Percentiles rank a stretch among this genome's conserved stretches.
Conservation (phyloP, 2,113 vertebrate species). For the Nymphicus hollandicus region DNA sequence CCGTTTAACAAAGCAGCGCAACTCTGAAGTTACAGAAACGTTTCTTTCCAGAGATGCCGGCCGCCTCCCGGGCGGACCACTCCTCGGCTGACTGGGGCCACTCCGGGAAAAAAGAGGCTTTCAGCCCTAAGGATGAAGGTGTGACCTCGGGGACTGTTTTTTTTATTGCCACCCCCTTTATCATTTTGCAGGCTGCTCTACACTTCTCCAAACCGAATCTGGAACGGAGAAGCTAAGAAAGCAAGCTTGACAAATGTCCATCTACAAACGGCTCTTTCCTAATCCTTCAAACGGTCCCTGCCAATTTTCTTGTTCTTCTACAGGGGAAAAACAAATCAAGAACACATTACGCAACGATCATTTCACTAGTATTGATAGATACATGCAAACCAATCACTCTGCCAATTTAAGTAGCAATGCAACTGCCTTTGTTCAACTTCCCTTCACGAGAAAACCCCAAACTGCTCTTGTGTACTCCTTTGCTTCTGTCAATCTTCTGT, state of each 20-base stretch:
- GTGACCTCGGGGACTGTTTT: not conserved
- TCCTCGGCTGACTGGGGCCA: not conserved
- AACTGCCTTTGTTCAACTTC: not conserved
- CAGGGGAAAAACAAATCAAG: slow-evolving; percentile 44
- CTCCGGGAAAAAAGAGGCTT: not conserved
- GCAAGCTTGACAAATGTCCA: not conserved
- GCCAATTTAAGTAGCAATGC: not conserved
- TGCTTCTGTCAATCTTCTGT: not conserved
- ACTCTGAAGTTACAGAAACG: not conserved
- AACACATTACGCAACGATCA: slow-evolving; percentile 35
- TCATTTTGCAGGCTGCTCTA: not conserved
- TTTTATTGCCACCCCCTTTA: not conserved
- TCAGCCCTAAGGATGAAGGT: not conserved
- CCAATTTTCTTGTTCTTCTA: slow-evolving; percentile 12
- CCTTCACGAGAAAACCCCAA: accelerated
- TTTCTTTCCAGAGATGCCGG: not conserved
- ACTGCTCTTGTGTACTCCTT: not conserved
- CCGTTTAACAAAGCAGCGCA: not conserved
- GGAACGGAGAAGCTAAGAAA: not conserved
- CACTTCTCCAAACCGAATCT: not conserved
- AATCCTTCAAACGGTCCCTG: not conserved
- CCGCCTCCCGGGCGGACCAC: not conserved
- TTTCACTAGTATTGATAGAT: not conserved
- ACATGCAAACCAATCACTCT: not conserved
- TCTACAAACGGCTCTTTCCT: not conserved